Evolutionary conservation across 2,888 invertebrate species (phyloP).

Genomic region (Trissoscelio sp.): DNA sequence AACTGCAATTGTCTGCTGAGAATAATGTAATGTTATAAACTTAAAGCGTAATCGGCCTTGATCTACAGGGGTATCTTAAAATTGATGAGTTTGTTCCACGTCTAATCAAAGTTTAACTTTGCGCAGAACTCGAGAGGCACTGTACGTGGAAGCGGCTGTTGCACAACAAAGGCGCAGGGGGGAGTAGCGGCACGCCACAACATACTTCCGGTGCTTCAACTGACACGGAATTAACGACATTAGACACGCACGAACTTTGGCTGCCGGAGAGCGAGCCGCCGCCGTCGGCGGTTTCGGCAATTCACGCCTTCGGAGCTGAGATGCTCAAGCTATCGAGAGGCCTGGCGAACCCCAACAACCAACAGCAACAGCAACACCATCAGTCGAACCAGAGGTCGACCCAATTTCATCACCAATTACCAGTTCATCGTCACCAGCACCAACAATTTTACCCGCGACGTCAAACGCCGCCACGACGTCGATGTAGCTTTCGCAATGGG

Average conservation of each 20-base stretch:
- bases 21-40: too few relatives aligned
- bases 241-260: slow-evolving; percentile 94
- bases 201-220: slow-evolving; percentile 91
- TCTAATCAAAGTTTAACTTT: slow-evolving; percentile 51
- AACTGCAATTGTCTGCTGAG: background rate
- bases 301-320: slow-evolving; percentile 94
- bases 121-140: slow-evolving; percentile 86
- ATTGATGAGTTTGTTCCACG: slow-evolving; percentile 38
- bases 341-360: slow-evolving; percentile 82
- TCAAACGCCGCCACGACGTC: slow-evolving; percentile 71
- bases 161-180: slow-evolving; percentile 78
- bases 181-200: slow-evolving; percentile 85
- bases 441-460: slow-evolving; percentile 71
- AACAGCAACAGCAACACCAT: slow-evolving; percentile 59
- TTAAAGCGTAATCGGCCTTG: slow-evolving; percentile 1
- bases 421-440: slow-evolving; percentile 59
- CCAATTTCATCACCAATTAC: slow-evolving; percentile 67
- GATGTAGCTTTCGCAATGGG: slow-evolving; percentile 76
- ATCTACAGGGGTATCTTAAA: slow-evolving; percentile 19
- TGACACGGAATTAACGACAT: slow-evolving; percentile 92
- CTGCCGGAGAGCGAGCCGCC: slow-evolving; percentile 90
- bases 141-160: slow-evolving; percentile 91
- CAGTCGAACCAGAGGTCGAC: slow-evolving; percentile 70
- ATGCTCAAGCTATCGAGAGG: slow-evolving; percentile 93
- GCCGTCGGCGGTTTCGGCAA: slow-evolving; percentile 92